These are phyloP conservation scores for Azorinus chamasolen DNA, from an alignment of 2,888 invertebrate species.

Conservation along the genomic window DNA sequence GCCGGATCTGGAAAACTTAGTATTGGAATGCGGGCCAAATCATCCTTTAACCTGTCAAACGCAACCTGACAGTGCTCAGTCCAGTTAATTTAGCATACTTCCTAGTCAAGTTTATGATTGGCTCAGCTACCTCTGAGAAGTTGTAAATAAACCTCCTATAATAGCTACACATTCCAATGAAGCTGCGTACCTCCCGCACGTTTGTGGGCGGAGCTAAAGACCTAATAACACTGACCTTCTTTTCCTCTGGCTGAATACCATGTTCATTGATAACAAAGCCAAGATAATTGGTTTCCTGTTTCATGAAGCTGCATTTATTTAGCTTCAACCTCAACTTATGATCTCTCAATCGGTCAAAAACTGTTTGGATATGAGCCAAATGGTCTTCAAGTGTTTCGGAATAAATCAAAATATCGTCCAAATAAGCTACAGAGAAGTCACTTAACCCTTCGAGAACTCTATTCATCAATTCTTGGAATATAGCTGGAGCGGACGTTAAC, in stretches of 20 bases:
- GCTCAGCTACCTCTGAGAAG: conserved; percentile 40
- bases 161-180: conserved; percentile 30
- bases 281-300: conserved; percentile 43
- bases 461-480: conserved; percentile 47
- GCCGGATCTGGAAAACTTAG: conserved; percentile 12
- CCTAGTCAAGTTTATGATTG: conserved; percentile 25
- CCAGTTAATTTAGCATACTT: conserved; percentile 34
- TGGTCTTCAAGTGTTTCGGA: conserved; percentile 46
- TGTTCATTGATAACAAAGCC: conserved; percentile 36
- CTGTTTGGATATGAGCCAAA: conserved; percentile 32
- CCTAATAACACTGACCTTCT: conserved; percentile 34
- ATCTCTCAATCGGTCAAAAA: conserved; percentile 43
- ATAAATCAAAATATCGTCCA: conserved; percentile 61
- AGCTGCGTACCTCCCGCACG: conserved; percentile 23
- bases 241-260: conserved; percentile 40
- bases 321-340: conserved; percentile 40
- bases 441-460: conserved; percentile 45
- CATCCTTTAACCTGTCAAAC: conserved; percentile 18
- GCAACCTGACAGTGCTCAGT: conserved; percentile 10
- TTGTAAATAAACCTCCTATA: conserved; percentile 42
- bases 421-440: conserved; percentile 42
- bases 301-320: conserved; percentile 44
- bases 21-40: conserved; percentile 2
- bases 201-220: conserved; percentile 37
- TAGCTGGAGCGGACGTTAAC: conserved; percentile 31